phyloP scores from a whole-genome alignment of 2,797 vertebrate genomes.

The Atherinosoma microstoma region DNA sequence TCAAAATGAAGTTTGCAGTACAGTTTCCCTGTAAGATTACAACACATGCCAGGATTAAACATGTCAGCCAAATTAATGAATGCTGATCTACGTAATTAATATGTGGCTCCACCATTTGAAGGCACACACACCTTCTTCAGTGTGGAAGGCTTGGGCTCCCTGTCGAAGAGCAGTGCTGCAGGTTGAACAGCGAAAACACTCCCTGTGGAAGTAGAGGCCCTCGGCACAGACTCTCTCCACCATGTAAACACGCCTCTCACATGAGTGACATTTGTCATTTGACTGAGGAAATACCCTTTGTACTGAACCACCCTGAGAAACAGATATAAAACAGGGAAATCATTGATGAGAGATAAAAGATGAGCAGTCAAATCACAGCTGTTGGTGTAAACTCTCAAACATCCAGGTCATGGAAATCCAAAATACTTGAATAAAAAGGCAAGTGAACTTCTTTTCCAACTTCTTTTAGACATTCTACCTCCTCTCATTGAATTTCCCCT shows the following conservation, averaged over 20 bases:
- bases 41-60: conserved; percentile 20
- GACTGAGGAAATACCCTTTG: conserved; percentile 85
- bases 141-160: conserved; percentile 91
- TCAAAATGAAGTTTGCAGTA: conserved; percentile 96
- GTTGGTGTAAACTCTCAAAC: too few species aligned
- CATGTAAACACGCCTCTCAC: conserved; percentile 92
- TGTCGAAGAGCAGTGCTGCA: conserved; percentile 89
- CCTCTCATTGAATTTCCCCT: too few species aligned
- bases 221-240: conserved; percentile 94
- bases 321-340: background rate
- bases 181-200: conserved; percentile 94
- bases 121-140: conserved; percentile 86
- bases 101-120: background rate
- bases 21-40: conserved; percentile 87
- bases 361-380: too few species aligned
- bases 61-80: background rate
- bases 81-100: background rate
- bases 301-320: conserved; percentile 84
- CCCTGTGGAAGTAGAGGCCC: conserved; percentile 95
- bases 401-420: too few species aligned
- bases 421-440: too few species aligned
- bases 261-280: conserved; percentile 91
- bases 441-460: background rate
- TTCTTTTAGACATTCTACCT: background rate
- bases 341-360: background rate